Evolutionary conservation across 2,888 invertebrate species (phyloP).

Genomic region (Tanaodytes sp.): DNA sequence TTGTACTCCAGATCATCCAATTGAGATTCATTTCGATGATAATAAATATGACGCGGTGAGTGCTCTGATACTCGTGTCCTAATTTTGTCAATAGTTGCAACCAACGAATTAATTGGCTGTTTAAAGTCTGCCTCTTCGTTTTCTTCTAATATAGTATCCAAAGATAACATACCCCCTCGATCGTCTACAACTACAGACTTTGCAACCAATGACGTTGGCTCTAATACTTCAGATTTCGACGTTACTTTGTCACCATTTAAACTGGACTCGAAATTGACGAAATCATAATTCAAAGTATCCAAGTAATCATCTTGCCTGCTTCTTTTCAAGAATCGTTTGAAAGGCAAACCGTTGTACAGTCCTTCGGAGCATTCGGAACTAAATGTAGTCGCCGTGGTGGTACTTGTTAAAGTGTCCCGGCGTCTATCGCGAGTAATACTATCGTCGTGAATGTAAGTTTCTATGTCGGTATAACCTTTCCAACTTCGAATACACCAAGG

Average conservation of each 20-base stretch:
- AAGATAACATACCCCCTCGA: constrained; percentile 75
- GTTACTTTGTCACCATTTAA: constrained; percentile 32
- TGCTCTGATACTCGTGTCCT: constrained; percentile 76
- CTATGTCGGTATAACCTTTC: constrained; percentile 79
- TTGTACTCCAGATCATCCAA: constrained; percentile 71
- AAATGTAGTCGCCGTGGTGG: constrained; percentile 75
- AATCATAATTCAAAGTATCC: constrained; percentile 74
- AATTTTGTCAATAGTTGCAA: constrained; percentile 79
- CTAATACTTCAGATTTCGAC: constrained; percentile 55
- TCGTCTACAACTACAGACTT: constrained; percentile 76
- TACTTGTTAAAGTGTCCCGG: constrained; percentile 73
- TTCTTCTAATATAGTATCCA: constrained; percentile 75
- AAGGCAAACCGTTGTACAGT: constrained; percentile 59
- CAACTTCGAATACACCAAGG: constrained; percentile 79
- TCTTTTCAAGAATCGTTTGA: constrained; percentile 57
- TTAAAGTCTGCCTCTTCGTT: constrained; percentile 72
- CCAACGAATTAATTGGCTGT: constrained; percentile 74
- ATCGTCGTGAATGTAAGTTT: constrained; percentile 78
- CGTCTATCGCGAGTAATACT: constrained; percentile 77
- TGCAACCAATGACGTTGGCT: constrained; percentile 73
- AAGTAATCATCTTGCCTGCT: constrained; percentile 74
- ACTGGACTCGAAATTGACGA: constrained; percentile 69
- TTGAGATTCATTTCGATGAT: constrained; percentile 75
- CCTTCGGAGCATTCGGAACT: constrained; percentile 74
- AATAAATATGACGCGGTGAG: constrained; percentile 77